Conservation (phyloP, 2,113 vertebrate species). For the Patagioenas fasciata region DNA sequence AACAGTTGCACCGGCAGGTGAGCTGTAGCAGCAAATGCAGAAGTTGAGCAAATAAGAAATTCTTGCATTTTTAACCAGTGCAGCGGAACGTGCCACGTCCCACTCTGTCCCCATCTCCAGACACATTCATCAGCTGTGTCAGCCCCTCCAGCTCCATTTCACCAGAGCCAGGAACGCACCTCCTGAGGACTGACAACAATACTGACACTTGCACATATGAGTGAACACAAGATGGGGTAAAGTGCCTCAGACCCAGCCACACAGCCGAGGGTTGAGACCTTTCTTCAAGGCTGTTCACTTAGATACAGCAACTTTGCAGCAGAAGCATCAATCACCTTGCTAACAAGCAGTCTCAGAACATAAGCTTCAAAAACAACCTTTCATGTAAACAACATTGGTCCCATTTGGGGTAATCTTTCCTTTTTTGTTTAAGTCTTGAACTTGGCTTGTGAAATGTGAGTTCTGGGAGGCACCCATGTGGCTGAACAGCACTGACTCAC, state of each 20-base stretch:
- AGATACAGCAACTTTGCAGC: neutral
- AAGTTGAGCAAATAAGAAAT: neutral
- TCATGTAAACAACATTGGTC: neutral
- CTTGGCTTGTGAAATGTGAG: neutral
- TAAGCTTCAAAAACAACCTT: neutral
- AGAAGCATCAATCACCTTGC: neutral
- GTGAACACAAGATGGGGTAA: neutral
- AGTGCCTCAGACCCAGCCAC: neutral
- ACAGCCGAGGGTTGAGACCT: neutral
- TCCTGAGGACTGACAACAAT: neutral
- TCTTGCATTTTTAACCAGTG: neutral
- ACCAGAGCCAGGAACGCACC: neutral
- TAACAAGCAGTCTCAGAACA: neutral
- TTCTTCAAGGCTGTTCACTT: neutral
- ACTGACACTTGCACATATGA: neutral
- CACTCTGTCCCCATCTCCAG: neutral
- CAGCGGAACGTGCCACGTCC: rapidly evolving
- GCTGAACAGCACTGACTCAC: neutral
- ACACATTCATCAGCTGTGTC: neutral
- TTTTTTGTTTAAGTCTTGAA: neutral
- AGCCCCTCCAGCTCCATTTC: neutral
- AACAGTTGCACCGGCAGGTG: neutral
- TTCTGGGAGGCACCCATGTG: neutral
- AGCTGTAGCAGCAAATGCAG: neutral
- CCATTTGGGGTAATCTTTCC: neutral